phyloP scores from a whole-genome alignment of 2,888 invertebrate species.

The Dione juno region DNA sequence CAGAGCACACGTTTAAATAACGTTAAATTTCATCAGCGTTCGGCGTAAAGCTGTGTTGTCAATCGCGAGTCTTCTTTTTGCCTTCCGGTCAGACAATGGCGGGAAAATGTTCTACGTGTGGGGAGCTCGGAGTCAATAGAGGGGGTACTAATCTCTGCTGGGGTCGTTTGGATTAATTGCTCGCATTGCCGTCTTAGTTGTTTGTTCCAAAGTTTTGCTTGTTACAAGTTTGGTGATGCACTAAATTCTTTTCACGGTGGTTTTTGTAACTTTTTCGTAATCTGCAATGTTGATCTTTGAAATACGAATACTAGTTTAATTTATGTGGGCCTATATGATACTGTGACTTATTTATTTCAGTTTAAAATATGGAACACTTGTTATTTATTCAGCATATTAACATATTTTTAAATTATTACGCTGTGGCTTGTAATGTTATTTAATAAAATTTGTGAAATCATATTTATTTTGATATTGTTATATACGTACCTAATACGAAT shows the following conservation, averaged over 20 bases:
- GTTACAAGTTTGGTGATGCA: slow-evolving; percentile 66
- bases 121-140: slow-evolving; percentile 67
- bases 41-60: slow-evolving; percentile 63
- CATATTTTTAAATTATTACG: too few species aligned
- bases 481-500: too few species aligned
- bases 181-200: slow-evolving; percentile 78
- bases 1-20: slow-evolving; percentile 23
- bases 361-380: background rate
- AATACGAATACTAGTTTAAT: background rate
- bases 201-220: slow-evolving; percentile 71
- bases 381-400: too few species aligned
- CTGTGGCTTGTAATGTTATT: too few species aligned
- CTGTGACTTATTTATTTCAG: too few species aligned
- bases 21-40: slow-evolving; percentile 21
- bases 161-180: slow-evolving; percentile 79
- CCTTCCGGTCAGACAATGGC: slow-evolving; percentile 75
- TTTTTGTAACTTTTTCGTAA: slow-evolving; percentile 46
- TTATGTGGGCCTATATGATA: too few species aligned
- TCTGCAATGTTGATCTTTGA: background rate
- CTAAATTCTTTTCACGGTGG: slow-evolving; percentile 52
- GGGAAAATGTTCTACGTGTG: slow-evolving; percentile 76
- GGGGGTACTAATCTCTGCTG: slow-evolving; percentile 78
- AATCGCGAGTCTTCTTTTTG: slow-evolving; percentile 73
- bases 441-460: too few species aligned
- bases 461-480: too few species aligned